Percentiles rank a stretch among this genome's conserved stretches.
Evolutionary conservation across 2,797 vertebrate genomes (phyloP).

Genomic region (Helarctos malayanus): DNA sequence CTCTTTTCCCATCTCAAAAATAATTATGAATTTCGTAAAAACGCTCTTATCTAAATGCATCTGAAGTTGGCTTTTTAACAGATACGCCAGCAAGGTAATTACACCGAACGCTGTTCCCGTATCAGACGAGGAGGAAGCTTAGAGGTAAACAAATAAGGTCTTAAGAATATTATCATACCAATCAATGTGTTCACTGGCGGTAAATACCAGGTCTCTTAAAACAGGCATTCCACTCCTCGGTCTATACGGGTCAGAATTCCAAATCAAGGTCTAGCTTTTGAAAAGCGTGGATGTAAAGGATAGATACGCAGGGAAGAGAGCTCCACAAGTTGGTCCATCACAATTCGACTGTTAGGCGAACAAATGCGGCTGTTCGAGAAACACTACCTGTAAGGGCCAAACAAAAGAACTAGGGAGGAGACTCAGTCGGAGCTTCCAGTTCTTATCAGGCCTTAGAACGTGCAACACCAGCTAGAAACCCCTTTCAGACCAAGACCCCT

Average conservation of each 20-base stretch:
- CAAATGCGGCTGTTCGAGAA: not conserved
- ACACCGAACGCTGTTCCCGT: not conserved
- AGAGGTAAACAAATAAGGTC: constrained; percentile 38
- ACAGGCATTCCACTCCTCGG: not conserved
- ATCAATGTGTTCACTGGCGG: not conserved
- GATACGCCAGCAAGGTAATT: not conserved
- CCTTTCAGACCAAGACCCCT: not conserved
- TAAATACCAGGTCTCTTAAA: constrained; percentile 30
- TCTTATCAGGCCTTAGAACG: not conserved
- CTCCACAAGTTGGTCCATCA: not conserved
- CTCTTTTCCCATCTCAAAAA: constrained; percentile 35
- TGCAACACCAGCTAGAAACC: not conserved
- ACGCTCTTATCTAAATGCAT: not conserved
- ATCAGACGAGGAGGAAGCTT: not conserved
- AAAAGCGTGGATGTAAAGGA: not conserved
- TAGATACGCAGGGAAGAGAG: not conserved
- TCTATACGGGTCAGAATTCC: not conserved
- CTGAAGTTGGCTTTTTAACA: constrained; percentile 51
- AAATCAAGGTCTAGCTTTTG: constrained; percentile 49
- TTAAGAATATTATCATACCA: constrained; percentile 11
- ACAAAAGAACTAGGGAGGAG: constrained; percentile 60
- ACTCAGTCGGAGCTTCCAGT: not conserved
- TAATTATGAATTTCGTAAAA: not conserved
- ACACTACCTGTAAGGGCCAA: not conserved
- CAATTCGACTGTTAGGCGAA: not conserved